Percentiles rank a stretch among this genome's conserved stretches.
phyloP scores from a whole-genome alignment of 2,113 vertebrate species.

The Gadus chalcogrammus region DNA sequence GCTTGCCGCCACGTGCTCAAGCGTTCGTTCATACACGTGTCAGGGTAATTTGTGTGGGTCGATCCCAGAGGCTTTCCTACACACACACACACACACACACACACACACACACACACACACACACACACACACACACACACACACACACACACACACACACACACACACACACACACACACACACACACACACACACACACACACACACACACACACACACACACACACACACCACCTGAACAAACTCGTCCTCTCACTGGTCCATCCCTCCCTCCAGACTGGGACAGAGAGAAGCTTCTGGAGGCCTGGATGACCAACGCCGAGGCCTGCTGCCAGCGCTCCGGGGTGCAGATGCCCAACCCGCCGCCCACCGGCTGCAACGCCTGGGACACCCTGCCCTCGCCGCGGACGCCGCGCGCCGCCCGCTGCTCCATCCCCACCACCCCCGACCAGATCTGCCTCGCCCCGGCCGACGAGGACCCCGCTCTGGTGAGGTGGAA shows the following conservation, averaged over 20 bases:
- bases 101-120: too few species aligned
- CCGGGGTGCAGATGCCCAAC: conserved; percentile 94
- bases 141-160: too few species aligned
- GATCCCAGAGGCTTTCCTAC: too few species aligned
- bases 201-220: too few species aligned
- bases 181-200: too few species aligned
- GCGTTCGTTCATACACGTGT: too few species aligned
- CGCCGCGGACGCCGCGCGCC: conserved; percentile 89
- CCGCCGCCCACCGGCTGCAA: conserved; percentile 94
- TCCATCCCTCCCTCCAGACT: conserved; percentile 75
- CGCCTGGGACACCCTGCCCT: conserved; percentile 95
- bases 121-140: too few species aligned
- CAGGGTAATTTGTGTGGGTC: too few species aligned
- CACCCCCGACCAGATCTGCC: conserved; percentile 91
- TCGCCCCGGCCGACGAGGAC: conserved; percentile 85
- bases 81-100: too few species aligned
- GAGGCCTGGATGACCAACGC: conserved; percentile 98
- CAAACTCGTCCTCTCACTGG: neutral
- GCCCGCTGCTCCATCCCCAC: conserved; percentile 90
- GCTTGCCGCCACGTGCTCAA: too few species aligned
- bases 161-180: too few species aligned
- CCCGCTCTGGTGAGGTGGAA: conserved; percentile 77
- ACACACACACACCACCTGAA: too few species aligned
- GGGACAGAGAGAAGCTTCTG: conserved; percentile 96
- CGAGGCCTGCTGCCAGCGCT: conserved; percentile 94